Percentiles rank a stretch among this genome's conserved stretches.
Conservation (phyloP, 1,140 invertebrate species). For the Drosophila kepulauana region DNA sequence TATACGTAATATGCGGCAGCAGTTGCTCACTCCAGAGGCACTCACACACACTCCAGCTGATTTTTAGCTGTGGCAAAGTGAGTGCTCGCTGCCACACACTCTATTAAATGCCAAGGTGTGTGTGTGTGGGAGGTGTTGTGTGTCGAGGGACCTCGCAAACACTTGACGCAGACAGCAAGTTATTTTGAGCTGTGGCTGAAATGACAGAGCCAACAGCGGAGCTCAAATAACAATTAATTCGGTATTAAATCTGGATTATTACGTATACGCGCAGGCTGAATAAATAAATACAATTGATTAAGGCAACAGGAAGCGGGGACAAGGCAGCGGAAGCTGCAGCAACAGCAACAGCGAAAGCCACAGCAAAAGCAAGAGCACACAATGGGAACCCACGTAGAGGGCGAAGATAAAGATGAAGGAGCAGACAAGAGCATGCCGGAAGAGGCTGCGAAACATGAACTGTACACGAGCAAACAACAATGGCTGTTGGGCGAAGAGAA, state of each 20-base stretch:
- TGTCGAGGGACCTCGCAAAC: conserved; percentile 21
- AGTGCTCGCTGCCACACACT: conserved; percentile 42
- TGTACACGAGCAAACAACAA: conserved; percentile 15
- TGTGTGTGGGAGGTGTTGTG: neutral
- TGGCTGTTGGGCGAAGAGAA: conserved; percentile 18
- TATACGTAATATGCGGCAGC: conserved; percentile 30
- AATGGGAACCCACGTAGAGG: conserved; percentile 11
- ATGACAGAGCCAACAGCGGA: neutral
- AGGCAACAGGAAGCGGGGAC: conserved; percentile 34
- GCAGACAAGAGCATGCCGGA: neutral
- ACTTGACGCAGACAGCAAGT: conserved; percentile 24
- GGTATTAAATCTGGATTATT: conserved; percentile 45
- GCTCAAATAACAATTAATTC: conserved; percentile 27
- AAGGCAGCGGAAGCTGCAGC: conserved; percentile 38
- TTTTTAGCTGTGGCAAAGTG: conserved; percentile 37
- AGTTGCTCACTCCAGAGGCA: conserved; percentile 3
- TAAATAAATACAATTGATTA: conserved; percentile 46
- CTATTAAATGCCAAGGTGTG: conserved; percentile 36
- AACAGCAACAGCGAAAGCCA: conserved; percentile 24
- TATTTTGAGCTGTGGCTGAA: conserved; percentile 22
- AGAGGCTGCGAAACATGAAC: conserved; percentile 1
- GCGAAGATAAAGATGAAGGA: conserved; percentile 1
- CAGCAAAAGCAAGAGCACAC: conserved; percentile 27
- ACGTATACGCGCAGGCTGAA: conserved; percentile 29
- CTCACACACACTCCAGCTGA: conserved; percentile 12